Percentiles rank a stretch among this genome's conserved stretches.
phyloP scores from a whole-genome alignment of 2,797 vertebrate genomes.

The Falco concolor region DNA sequence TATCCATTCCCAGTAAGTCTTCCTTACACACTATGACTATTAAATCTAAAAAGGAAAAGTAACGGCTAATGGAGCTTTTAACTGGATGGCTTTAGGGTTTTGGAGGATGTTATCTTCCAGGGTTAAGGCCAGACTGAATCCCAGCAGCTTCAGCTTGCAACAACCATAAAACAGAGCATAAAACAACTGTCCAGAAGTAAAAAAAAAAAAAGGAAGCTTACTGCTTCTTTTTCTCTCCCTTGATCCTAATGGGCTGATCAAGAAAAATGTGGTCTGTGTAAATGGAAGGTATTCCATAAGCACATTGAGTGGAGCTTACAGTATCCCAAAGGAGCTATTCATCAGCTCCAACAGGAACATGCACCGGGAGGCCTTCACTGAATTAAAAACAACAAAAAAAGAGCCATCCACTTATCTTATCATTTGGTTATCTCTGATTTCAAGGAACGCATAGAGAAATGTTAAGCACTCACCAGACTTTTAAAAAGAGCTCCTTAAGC shows the following conservation, averaged over 20 bases:
- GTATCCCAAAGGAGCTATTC: conserved; percentile 57
- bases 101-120: background rate
- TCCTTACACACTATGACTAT: background rate
- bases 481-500: conserved; percentile 38
- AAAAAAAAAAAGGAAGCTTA: background rate
- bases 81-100: background rate
- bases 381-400: conserved; percentile 35
- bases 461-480: conserved; percentile 44
- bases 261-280: conserved; percentile 47
- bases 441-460: conserved; percentile 47
- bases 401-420: conserved; percentile 61
- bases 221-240: background rate
- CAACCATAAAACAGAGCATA: conserved; percentile 5
- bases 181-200: background rate
- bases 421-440: conserved; percentile 61
- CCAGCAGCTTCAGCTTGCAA: conserved; percentile 26
- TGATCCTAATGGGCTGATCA: background rate
- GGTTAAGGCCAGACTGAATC: conserved; percentile 11
- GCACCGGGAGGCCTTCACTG: conserved; percentile 49
- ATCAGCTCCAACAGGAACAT: conserved; percentile 56
- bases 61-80: background rate
- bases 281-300: conserved; percentile 59
- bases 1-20: background rate
- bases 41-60: background rate
- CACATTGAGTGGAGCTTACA: conserved; percentile 28